Evolutionary conservation across 2,113 vertebrate genomes (phyloP).

Genomic region (Rana temporaria): DNA sequence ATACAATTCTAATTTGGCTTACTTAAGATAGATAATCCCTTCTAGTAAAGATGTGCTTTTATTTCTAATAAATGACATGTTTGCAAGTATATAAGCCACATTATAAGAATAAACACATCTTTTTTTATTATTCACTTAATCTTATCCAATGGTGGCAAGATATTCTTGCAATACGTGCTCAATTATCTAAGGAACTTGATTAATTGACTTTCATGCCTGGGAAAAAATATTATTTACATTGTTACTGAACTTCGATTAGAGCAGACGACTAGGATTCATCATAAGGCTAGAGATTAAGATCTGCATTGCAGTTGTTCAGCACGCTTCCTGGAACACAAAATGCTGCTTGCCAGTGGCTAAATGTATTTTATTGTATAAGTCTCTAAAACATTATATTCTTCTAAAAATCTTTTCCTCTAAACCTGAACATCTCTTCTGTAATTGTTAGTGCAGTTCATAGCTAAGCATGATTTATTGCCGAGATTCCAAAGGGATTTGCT

Average conservation of each 20-base stretch:
- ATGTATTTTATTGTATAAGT: constrained; percentile 31
- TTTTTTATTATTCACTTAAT: background rate
- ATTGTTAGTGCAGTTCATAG: constrained; percentile 47
- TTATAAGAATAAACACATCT: background rate
- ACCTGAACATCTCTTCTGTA: constrained; percentile 33
- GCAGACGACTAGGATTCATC: constrained; percentile 8
- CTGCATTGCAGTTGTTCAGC: constrained; percentile 45
- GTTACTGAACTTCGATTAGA: background rate
- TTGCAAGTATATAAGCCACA: background rate
- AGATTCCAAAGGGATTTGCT: constrained; percentile 50
- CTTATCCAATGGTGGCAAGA: background rate
- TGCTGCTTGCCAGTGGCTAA: constrained; percentile 8
- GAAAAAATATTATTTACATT: constrained; percentile 6
- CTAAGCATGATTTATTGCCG: constrained; percentile 47
- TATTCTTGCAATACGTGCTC: background rate
- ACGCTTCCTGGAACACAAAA: constrained; percentile 20
- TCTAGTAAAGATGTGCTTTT: background rate
- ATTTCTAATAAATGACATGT: background rate
- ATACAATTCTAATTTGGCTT: background rate
- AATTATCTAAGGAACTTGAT: background rate
- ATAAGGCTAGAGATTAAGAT: constrained; percentile 26
- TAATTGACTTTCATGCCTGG: background rate
- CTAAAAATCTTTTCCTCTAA: constrained; percentile 16
- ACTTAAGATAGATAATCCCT: background rate
- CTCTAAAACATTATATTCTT: constrained; percentile 30